Evolutionary conservation across 2,797 vertebrate genomes (phyloP), one percentile per base, ranked within the genome.

Genomic region (Dipus sagitta): DNA sequence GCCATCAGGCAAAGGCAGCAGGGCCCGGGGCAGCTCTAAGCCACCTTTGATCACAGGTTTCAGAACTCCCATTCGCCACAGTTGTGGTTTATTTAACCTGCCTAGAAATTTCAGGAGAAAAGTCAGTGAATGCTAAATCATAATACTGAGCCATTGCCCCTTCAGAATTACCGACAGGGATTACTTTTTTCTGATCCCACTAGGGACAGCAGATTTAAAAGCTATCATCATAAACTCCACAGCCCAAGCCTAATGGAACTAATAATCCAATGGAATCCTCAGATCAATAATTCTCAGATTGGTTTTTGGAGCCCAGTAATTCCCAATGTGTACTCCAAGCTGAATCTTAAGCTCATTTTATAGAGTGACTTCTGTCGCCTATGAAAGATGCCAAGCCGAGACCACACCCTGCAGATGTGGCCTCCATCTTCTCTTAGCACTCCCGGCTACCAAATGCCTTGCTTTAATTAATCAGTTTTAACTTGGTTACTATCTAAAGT

Each of bases 271-370:
- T 12, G 11, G 52, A 67, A 80, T 90, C 89, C 34, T 84, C 26
- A 52, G 79, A 96, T 98, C 97, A 95, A 97, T 97, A 97, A 77
- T 96, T 94, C 91, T 93, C 91, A 94, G 7, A 70, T 81, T 71
- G 76, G 91, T 97, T 95, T 95, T 86, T 94, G 86, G 91, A 95
- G 88, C 85, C 86, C 28, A 88, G 93, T 93, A 94, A 93, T 90
- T 96, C 94, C 94, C 94, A 94, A 77, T 95, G 96, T 97, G 83
- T 83, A 84, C 34, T 67, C 92, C 79, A 86, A 85, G 62, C 90
- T 38, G 90, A 97, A 67, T 0, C 8, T 81, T 52, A 71, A 20
- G 67, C 96, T n/a, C 60, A 81, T 94, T 96, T 95, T 90, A 52
- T 96, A 96, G 94, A 90, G 52, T 26, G 65, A 92, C 38, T 93